Conservation (phyloP, 2,113 vertebrate species). For the Cyprinus carpio region DNA sequence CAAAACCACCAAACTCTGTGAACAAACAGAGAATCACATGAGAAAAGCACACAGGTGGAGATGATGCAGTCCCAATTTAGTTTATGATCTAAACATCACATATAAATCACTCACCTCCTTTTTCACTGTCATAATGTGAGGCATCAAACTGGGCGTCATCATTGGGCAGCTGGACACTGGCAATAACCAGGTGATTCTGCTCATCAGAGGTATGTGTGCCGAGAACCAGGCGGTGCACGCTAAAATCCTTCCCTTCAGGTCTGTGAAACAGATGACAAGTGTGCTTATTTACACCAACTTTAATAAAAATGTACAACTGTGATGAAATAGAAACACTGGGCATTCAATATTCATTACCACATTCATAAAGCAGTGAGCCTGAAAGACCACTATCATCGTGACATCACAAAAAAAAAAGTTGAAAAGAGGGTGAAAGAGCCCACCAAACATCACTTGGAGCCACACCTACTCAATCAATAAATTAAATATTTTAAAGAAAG, state of each 20-base stretch:
- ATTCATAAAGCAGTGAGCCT: background rate
- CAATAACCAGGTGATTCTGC: conserved; percentile 95
- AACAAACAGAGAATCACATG: background rate
- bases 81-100: background rate
- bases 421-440: background rate
- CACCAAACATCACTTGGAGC: background rate
- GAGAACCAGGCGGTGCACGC: conserved; percentile 91
- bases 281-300: background rate
- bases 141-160: conserved; percentile 98
- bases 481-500: background rate
- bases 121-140: conserved; percentile 97
- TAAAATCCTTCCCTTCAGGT: conserved; percentile 97
- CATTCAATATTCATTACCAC: background rate
- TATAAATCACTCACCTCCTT: conserved; percentile 82
- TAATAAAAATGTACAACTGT: background rate
- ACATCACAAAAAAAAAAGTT: background rate
- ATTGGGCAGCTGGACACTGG: conserved; percentile 95
- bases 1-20: conserved; percentile 97
- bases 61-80: background rate
- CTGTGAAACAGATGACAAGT: conserved; percentile 67
- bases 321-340: background rate
- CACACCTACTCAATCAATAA: background rate
- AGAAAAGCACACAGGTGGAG: background rate
- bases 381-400: background rate
- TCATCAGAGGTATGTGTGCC: conserved; percentile 98